Conservation (phyloP, 2,888 invertebrate genomes). For the Synanthedon tipuliformis region DNA sequence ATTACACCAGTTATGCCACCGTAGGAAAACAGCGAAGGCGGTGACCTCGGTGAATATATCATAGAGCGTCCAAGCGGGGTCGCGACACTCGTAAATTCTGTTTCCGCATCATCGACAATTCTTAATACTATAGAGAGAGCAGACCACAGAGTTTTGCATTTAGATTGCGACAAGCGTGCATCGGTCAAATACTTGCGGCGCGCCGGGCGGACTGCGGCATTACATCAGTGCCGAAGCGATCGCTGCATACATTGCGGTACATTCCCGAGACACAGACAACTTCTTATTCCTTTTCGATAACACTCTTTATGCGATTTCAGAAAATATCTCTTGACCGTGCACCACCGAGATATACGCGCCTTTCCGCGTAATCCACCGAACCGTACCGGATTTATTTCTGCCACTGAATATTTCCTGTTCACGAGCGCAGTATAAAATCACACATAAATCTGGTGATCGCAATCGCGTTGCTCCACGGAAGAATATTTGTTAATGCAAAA, state of each 20-base stretch:
- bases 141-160: slow-evolving; percentile 29
- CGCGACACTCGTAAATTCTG: slow-evolving; percentile 44
- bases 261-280: slow-evolving; percentile 30
- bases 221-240: slow-evolving; percentile 23
- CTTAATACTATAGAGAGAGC: slow-evolving; percentile 17
- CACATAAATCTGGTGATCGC: slow-evolving; percentile 36
- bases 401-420: slow-evolving; percentile 29
- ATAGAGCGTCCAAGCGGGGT: slow-evolving; percentile 23
- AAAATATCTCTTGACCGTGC: slow-evolving; percentile 32
- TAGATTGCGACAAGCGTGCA: slow-evolving; percentile 28
- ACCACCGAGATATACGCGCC: slow-evolving; percentile 28
- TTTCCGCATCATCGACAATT: slow-evolving; percentile 49
- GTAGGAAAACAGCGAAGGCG: slow-evolving; percentile 16
- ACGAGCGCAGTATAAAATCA: slow-evolving; percentile 18
- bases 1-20: slow-evolving; percentile 13
- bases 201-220: slow-evolving; percentile 39
- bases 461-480: slow-evolving; percentile 25
- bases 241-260: slow-evolving; percentile 25
- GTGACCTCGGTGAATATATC: slow-evolving; percentile 48
- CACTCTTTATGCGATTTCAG: slow-evolving; percentile 29
- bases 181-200: slow-evolving; percentile 21
- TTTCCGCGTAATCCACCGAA: slow-evolving; percentile 29
- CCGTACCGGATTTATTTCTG: slow-evolving; percentile 45
- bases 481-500: slow-evolving; percentile 31
- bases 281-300: slow-evolving; percentile 30